Evolutionary conservation across 30 jellyfish, hydroid and myxozoan genomes (phyloP).

Genomic region (Phacellophora camtschatica): DNA sequence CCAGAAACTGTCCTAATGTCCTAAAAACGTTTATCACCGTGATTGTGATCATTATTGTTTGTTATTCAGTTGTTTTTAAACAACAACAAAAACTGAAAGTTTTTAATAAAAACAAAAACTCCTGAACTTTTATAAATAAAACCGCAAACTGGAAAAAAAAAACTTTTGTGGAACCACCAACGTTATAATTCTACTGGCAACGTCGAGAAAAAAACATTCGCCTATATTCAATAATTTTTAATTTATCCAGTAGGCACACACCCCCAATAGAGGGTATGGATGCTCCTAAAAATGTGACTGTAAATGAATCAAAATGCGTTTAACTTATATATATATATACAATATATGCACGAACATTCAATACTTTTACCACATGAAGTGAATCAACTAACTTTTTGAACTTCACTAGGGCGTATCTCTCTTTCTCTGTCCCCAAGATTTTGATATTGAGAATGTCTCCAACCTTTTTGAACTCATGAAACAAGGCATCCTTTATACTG

Average conservation of each 20-base stretch:
- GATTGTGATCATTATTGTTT: no score
- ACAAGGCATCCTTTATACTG: slow-evolving; percentile 87
- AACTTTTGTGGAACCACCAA: no score
- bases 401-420: slow-evolving; percentile 85
- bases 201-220: neutral
- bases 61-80: no score
- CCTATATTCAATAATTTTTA: no score
- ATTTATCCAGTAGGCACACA: no score
- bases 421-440: slow-evolving; percentile 81
- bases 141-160: no score
- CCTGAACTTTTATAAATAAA: no score
- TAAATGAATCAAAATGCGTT: neutral
- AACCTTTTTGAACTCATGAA: slow-evolving; percentile 92
- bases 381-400: slow-evolving; percentile 66
- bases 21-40: neutral
- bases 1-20: no score
- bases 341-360: neutral
- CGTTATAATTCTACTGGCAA: neutral
- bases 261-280: neutral
- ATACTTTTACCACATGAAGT: neutral
- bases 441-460: slow-evolving; percentile 88
- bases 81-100: no score
- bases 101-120: no score
- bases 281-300: neutral
- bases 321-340: neutral